These are phyloP conservation scores for Ametastegia equiseti DNA, from an alignment of 2,888 invertebrate species.

Conservation along the genomic window DNA sequence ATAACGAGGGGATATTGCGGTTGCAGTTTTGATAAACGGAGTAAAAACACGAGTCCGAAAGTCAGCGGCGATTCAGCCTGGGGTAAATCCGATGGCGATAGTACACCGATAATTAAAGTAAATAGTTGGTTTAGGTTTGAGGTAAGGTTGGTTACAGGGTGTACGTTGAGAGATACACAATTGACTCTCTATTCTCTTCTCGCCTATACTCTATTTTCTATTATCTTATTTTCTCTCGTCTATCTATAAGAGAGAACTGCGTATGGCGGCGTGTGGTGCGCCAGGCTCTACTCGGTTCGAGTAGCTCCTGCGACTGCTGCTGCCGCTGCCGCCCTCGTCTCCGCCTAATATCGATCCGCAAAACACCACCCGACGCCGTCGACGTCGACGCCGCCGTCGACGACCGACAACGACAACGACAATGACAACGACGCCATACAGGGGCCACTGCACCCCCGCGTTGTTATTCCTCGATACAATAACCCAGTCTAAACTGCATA, in stretches of 20 bases:
- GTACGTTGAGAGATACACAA: not conserved
- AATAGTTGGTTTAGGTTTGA: not conserved
- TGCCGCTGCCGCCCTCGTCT: constrained; percentile 40
- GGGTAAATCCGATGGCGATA: constrained; percentile 41
- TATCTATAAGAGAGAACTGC: not conserved
- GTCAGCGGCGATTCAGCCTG: not conserved
- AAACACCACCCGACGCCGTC: constrained; percentile 43
- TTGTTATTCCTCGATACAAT: constrained; percentile 5
- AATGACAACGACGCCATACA: constrained; percentile 61
- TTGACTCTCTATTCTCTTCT: too few relatives aligned
- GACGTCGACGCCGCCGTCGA: constrained; percentile 52
- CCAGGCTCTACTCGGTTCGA: constrained; percentile 42
- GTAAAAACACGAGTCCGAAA: not conserved
- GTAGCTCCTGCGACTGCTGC: constrained; percentile 47
- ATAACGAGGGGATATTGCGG: not conserved
- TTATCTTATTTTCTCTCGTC: too few relatives aligned
- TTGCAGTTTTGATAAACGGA: constrained; percentile 1
- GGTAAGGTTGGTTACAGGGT: not conserved
- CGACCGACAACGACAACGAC: constrained; percentile 54
- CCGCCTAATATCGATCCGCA: constrained; percentile 45
- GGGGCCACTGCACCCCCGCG: constrained; percentile 72
- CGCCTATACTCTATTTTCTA: not conserved
- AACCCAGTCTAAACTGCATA: not conserved
- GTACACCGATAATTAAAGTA: not conserved
- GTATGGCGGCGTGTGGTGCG: constrained; percentile 45